Conservation (phyloP, 1,140 invertebrate species). For the Aphidius gifuensis region DNA sequence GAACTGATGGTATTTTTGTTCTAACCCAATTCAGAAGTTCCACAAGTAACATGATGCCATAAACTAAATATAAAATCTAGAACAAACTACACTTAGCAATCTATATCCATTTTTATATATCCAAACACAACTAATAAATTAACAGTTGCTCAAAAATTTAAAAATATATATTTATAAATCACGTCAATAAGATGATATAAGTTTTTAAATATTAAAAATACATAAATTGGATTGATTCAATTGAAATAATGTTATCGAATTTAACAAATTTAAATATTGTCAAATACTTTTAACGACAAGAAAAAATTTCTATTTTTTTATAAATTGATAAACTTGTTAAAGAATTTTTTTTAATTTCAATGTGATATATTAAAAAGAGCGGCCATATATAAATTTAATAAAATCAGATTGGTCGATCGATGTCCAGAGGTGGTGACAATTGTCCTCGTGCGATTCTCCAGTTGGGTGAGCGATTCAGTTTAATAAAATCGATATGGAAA, state of each 20-base stretch:
- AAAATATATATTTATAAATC: too few relatives aligned
- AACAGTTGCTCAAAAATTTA: not conserved
- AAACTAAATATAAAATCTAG: conserved; percentile 54
- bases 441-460: not conserved
- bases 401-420: conserved; percentile 4
- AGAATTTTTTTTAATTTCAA: too few relatives aligned
- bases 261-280: too few relatives aligned
- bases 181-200: too few relatives aligned
- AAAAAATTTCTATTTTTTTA: too few relatives aligned
- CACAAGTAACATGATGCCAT: conserved; percentile 43
- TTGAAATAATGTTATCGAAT: too few relatives aligned
- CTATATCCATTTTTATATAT: conserved; percentile 6
- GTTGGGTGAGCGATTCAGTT: too few relatives aligned
- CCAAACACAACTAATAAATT: not conserved
- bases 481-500: not conserved
- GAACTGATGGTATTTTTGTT: conserved; percentile 46
- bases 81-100: conserved; percentile 31
- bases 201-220: too few relatives aligned
- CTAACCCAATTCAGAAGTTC: conserved; percentile 52
- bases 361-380: not conserved
- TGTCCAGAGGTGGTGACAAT: conserved; percentile 9
- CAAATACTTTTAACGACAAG: too few relatives aligned
- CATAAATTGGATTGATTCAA: too few relatives aligned
- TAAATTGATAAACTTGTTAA: too few relatives aligned
- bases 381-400: conserved; percentile 14